A percentile compares a stretch with the other conserved stretches of the same genome.
These are phyloP conservation scores for Conger conger DNA, from an alignment of 2,113 vertebrate species.

Conservation along the genomic window DNA sequence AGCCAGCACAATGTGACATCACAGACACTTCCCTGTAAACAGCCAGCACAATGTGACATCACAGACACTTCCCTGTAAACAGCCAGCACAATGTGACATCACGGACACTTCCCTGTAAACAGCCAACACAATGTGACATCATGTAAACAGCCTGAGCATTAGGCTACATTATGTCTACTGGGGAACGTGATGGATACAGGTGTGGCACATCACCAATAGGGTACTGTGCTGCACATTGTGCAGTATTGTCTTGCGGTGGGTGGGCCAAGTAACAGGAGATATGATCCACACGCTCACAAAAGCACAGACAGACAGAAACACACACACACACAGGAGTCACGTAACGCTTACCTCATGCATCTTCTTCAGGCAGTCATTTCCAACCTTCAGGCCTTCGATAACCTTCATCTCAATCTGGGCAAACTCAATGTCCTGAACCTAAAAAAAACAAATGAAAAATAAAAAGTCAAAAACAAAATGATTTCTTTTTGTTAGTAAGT, in stretches of 20 bases:
- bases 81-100: too few relatives aligned
- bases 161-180: too few relatives aligned
- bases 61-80: neutral
- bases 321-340: neutral
- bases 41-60: too few relatives aligned
- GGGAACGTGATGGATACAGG: too few relatives aligned
- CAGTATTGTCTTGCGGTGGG: neutral
- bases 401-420: conserved; percentile 94
- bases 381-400: conserved; percentile 86
- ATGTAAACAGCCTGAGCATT: too few relatives aligned
- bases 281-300: conserved; percentile 49
- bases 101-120: too few relatives aligned
- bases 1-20: too few relatives aligned
- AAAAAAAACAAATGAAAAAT: conserved; percentile 5
- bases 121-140: too few relatives aligned
- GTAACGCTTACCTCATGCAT: conserved; percentile 86
- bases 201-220: too few relatives aligned
- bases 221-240: neutral
- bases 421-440: conserved; percentile 97
- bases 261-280: conserved; percentile 48
- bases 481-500: too few relatives aligned
- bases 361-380: conserved; percentile 92
- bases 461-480: neutral
- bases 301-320: neutral
- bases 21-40: too few relatives aligned